A percentile compares a stretch with the other conserved stretches of the same genome.
phyloP scores from a whole-genome alignment of 1,140 invertebrate species.

The Cydia amplana region DNA sequence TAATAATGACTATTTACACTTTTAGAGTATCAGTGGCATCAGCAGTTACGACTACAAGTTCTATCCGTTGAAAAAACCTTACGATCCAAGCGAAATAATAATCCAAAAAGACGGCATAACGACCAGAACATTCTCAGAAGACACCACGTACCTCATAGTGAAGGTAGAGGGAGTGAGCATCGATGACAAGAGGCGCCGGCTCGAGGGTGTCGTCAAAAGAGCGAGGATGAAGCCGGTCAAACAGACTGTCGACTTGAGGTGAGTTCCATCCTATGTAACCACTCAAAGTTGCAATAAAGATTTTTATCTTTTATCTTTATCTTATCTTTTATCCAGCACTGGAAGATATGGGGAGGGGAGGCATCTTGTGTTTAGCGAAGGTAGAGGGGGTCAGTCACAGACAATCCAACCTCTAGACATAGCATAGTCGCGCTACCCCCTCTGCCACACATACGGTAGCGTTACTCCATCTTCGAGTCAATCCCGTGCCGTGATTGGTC shows the following conservation, averaged over 20 bases:
- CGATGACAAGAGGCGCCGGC: conserved; percentile 46
- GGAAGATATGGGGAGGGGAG: neutral
- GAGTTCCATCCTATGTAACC: too few species aligned
- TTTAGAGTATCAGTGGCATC: conserved; percentile 51
- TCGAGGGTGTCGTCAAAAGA: conserved; percentile 50
- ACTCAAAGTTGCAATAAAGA: too few species aligned
- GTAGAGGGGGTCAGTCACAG: neutral
- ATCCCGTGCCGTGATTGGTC: too few species aligned
- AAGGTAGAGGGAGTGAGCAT: conserved; percentile 53
- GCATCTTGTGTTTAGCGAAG: neutral
- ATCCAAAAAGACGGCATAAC: conserved; percentile 49
- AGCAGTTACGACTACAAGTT: conserved; percentile 65
- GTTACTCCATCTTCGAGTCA: too few species aligned
- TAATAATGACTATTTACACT: neutral
- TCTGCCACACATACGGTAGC: too few species aligned
- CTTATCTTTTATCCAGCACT: too few species aligned
- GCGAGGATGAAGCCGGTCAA: conserved; percentile 53
- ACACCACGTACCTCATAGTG: conserved; percentile 60
- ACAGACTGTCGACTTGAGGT: conserved; percentile 66
- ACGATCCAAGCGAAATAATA: conserved; percentile 35
- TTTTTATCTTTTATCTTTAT: too few species aligned
- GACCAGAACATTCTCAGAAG: conserved; percentile 48
- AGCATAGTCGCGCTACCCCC: too few species aligned
- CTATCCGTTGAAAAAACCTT: conserved; percentile 44
- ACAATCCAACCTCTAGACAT: too few species aligned